These are phyloP conservation scores for Rhinella marina DNA, from an alignment of 2,797 vertebrate genomes.

Conservation along the genomic window DNA sequence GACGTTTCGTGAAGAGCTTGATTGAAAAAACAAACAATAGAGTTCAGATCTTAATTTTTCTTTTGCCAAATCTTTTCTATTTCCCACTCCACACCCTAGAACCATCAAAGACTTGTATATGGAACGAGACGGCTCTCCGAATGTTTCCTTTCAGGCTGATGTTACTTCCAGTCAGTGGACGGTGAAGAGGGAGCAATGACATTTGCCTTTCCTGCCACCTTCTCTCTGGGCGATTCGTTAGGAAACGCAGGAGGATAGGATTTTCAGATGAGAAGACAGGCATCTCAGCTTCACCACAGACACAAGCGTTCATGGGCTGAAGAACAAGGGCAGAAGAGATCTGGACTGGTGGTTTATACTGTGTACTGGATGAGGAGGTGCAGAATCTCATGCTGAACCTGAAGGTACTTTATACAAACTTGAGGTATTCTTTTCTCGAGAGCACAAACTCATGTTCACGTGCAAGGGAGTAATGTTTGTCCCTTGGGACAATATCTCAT, in stretches of 20 bases:
- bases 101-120: constrained; percentile 63
- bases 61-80: constrained; percentile 61
- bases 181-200: constrained; percentile 39
- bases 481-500: neutral
- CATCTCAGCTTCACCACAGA: neutral
- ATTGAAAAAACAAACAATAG: constrained; percentile 65
- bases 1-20: neutral
- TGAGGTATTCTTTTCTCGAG: too few relatives aligned
- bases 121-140: constrained; percentile 63
- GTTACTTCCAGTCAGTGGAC: constrained; percentile 47
- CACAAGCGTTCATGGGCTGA: neutral
- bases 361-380: neutral
- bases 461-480: neutral
- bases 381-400: neutral
- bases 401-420: neutral
- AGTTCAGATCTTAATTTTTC: constrained; percentile 63
- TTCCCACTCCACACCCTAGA: constrained; percentile 62
- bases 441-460: neutral
- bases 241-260: neutral
- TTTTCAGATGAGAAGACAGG: neutral
- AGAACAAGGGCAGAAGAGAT: neutral
- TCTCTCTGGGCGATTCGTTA: constrained; percentile 1
- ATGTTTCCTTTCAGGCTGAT: constrained; percentile 55
- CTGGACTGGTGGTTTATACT: neutral
- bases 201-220: constrained; percentile 33